Base-by-base conservation (phyloP, 2,888 invertebrate genomes). In the Ectemnius cavifrons region DNA sequence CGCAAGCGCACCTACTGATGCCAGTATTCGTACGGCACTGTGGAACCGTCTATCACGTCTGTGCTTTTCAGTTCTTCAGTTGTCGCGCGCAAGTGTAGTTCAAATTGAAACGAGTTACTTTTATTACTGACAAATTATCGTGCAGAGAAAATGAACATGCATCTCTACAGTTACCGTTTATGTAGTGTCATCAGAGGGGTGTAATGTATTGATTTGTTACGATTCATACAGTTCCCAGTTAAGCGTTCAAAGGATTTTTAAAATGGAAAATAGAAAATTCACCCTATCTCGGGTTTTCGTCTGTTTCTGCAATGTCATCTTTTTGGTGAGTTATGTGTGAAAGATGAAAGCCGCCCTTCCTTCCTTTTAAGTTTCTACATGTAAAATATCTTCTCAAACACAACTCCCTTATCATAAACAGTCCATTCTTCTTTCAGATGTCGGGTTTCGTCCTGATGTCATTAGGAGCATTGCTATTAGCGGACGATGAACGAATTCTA, bases 361-460 rank as follows among this genome's bases (percentile, higher is more conserved):
- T 37, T 37, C 8, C 8, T 37, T 37, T 37, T 0, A 37, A 8
- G 8, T 37, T 37, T 37, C 8, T 0, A 37, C 37, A 8, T 6
- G 37, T 1, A 37, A 11, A 37, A 37, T 1, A 37, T 37, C 8
- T 37, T 37, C 11, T 2, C 11, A 37, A 37, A 37, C 5, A 37
- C 37, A 37, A 37, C 8, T 37, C 37, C 37, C 37, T 6, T 37
- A 37, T 37, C 8, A 37, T 37, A 37, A 37, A 8, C 37, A 37
- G 14, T 28, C 18, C 0, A 23, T 3, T 63, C 70, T 81, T 71
- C 80, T 92, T 92, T 77, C 91, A 96, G 96, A 92, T 93, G 79
- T 95, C 95, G 83, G 96, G 96, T 62, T 93, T 95, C 79, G 89
- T 93, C 4, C 92, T 96, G 85, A 93, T 96, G 75, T 93, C 94